These are phyloP conservation scores for Cyanoliseus patagonus DNA, from an alignment of 2,113 vertebrate genomes.

Conservation along the genomic window DNA sequence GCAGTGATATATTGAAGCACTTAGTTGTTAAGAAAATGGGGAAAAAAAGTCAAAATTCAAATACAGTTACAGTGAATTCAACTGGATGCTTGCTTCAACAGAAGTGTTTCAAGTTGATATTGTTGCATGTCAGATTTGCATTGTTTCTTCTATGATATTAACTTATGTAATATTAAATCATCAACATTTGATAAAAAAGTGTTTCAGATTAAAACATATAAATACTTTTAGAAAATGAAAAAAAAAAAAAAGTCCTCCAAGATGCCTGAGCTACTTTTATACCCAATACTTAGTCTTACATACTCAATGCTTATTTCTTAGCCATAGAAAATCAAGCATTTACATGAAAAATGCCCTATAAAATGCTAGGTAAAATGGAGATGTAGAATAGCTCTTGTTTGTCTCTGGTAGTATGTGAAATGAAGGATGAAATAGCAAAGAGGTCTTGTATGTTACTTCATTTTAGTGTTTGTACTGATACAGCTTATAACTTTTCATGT, in stretches of 20 bases:
- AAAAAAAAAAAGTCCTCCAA: background rate
- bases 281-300: background rate
- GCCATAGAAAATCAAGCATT: background rate
- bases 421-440: background rate
- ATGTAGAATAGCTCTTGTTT: background rate
- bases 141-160: background rate
- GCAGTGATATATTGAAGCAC: background rate
- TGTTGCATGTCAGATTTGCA: background rate
- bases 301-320: background rate
- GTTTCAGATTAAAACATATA: background rate
- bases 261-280: background rate
- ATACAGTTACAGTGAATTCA: background rate
- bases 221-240: background rate
- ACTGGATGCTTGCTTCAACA: background rate
- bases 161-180: background rate
- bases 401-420: background rate
- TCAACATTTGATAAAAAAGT: background rate
- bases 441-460: background rate
- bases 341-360: background rate
- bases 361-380: background rate
- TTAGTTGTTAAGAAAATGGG: background rate
- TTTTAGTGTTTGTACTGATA: background rate
- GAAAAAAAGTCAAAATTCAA: background rate
- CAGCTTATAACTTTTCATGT: background rate
- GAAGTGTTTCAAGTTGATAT: background rate